Conservation (phyloP, 1,140 invertebrate genomes). For the Ruditapes philippinarum region DNA sequence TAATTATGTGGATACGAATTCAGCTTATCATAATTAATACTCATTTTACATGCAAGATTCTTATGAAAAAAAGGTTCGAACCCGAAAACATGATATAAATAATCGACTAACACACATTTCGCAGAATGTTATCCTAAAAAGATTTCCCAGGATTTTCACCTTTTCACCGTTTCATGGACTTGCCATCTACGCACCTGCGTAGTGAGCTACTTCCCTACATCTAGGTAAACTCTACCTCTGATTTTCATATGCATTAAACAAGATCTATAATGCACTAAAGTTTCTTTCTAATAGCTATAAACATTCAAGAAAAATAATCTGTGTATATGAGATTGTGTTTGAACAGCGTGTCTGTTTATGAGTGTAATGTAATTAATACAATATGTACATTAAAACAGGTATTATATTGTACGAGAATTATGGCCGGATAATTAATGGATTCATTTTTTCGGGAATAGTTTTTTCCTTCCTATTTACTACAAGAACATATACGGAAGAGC, state of each 20-base stretch:
- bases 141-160: no score
- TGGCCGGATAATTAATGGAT: neutral
- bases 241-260: neutral
- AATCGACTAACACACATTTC: no score
- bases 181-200: neutral
- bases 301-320: neutral
- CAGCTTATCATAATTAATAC: no score
- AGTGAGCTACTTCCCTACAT: neutral
- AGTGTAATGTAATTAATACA: neutral
- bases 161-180: no score
- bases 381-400: neutral
- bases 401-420: neutral
- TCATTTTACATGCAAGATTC: no score
- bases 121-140: no score
- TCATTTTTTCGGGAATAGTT: neutral
- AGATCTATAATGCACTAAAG: neutral
- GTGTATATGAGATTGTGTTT: neutral
- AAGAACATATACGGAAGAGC: no score
- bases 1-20: no score
- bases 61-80: no score
- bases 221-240: neutral
- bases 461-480: neutral
- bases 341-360: no score
- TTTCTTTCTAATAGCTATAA: neutral
- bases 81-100: no score